These are phyloP conservation scores for Gerosis bhagava DNA, from an alignment of 2,888 invertebrate species.

Conservation along the genomic window DNA sequence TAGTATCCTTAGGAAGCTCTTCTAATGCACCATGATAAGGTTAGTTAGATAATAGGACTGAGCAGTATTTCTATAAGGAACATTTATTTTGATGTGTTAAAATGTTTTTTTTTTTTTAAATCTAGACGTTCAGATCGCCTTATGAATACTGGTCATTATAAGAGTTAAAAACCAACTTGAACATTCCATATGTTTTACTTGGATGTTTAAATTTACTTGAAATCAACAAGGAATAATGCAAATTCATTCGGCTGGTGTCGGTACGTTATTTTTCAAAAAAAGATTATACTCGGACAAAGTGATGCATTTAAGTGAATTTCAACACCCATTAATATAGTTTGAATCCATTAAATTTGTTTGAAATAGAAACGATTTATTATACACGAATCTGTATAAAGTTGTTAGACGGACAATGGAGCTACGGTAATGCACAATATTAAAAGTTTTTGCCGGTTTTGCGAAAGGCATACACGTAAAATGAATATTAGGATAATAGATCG, in stretches of 20 bases:
- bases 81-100: slow-evolving; percentile 39
- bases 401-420: slow-evolving; percentile 49
- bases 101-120: slow-evolving; percentile 37
- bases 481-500: slow-evolving; percentile 74
- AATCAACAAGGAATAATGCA: slow-evolving; percentile 13
- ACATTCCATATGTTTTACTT: slow-evolving; percentile 55
- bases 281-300: slow-evolving; percentile 21
- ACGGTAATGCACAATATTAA: slow-evolving; percentile 34
- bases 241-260: neutral
- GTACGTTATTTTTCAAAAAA: slow-evolving; percentile 26
- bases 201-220: slow-evolving; percentile 50
- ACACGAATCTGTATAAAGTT: slow-evolving; percentile 50
- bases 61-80: slow-evolving; percentile 50
- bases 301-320: slow-evolving; percentile 42
- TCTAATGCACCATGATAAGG: slow-evolving; percentile 58
- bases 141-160: slow-evolving; percentile 44
- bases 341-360: slow-evolving; percentile 43
- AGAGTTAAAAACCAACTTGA: slow-evolving; percentile 40
- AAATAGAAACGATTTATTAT: slow-evolving; percentile 43
- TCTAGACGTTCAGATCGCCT: slow-evolving; percentile 45
- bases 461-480: too few relatives aligned
- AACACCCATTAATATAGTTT: slow-evolving; percentile 41
- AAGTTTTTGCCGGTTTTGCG: slow-evolving; percentile 33
- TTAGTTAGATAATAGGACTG: slow-evolving; percentile 42
- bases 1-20: slow-evolving; percentile 66